phyloP scores from a whole-genome alignment of 2,888 invertebrate genomes.

The Drosophila prolongata region DNA sequence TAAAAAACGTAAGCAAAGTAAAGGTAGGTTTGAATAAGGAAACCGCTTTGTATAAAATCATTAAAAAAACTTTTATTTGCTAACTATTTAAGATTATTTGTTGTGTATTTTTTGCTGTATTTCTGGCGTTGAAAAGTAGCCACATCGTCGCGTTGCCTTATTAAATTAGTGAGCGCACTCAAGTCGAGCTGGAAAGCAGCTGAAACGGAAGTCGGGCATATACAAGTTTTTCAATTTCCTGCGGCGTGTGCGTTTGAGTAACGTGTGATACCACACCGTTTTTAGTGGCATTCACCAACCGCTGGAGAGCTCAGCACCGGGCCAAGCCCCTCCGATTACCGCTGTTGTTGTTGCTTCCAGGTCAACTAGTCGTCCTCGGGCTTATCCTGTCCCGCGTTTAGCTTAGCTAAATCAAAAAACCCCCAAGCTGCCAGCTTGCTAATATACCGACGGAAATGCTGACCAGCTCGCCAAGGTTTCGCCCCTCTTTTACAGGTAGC shows the following conservation, averaged over 20 bases:
- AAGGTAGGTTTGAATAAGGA: too few relatives aligned
- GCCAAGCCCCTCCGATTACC: slow-evolving; percentile 27
- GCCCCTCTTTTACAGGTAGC: slow-evolving; percentile 21
- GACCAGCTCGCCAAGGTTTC: slow-evolving; percentile 9
- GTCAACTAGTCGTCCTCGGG: slow-evolving; percentile 40
- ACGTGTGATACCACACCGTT: slow-evolving; percentile 41
- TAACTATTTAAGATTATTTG: neutral
- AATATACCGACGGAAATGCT: slow-evolving; percentile 36
- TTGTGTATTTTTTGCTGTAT: neutral
- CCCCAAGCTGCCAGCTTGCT: slow-evolving; percentile 18
- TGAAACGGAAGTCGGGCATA: slow-evolving; percentile 67
- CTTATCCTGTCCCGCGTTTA: slow-evolving; percentile 38
- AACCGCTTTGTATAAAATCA: too few relatives aligned
- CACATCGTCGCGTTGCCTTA: slow-evolving; percentile 66
- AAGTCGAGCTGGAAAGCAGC: slow-evolving; percentile 50
- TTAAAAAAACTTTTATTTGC: too few relatives aligned
- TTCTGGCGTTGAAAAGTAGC: slow-evolving; percentile 58
- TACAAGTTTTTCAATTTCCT: slow-evolving; percentile 78
- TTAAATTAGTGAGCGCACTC: slow-evolving; percentile 76
- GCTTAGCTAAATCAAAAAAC: slow-evolving; percentile 50
- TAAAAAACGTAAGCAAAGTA: too few relatives aligned
- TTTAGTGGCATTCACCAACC: slow-evolving; percentile 47
- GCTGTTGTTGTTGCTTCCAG: slow-evolving; percentile 17
- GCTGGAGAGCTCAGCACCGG: slow-evolving; percentile 24
- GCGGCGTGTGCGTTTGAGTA: slow-evolving; percentile 15